Percentiles rank a stretch among this genome's conserved stretches.
Evolutionary conservation across 2,888 invertebrate species (phyloP).

Genomic region (Podotricha telesiphe): DNA sequence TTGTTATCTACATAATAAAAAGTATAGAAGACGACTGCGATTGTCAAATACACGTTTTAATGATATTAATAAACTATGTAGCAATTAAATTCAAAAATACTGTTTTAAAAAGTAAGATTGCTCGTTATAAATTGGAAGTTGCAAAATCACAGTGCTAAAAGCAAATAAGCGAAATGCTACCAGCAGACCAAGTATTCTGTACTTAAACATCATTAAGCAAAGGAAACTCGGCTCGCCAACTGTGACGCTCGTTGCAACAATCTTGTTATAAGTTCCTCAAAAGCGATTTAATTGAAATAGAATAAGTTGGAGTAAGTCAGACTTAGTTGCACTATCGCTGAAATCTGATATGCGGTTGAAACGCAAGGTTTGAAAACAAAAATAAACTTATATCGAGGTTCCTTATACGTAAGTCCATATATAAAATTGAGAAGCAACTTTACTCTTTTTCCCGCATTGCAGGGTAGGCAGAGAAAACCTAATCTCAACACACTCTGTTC

Average conservation of each 20-base stretch:
- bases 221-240: conserved; percentile 31
- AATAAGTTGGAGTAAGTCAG: conserved; percentile 25
- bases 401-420: too few species aligned
- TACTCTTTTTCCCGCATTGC: too few species aligned
- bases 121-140: conserved; percentile 2
- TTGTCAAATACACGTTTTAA: background rate
- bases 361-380: conserved; percentile 1
- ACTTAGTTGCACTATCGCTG: conserved; percentile 21
- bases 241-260: conserved; percentile 35
- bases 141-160: conserved; percentile 14
- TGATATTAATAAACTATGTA: background rate
- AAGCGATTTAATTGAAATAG: conserved; percentile 42
- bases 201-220: conserved; percentile 31
- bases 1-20: background rate
- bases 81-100: background rate
- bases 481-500: background rate
- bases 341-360: conserved; percentile 16
- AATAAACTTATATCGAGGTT: background rate
- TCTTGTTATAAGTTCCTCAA: conserved; percentile 45
- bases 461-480: too few species aligned
- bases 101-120: background rate
- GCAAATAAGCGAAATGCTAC: conserved; percentile 24
- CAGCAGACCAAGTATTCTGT: conserved; percentile 21
- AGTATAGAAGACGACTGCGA: background rate
- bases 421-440: too few species aligned